Evolutionary conservation across 2,113 vertebrate species (phyloP), one percentile per base, ranked within the genome.

Genomic region (Pardalotus punctatus): DNA sequence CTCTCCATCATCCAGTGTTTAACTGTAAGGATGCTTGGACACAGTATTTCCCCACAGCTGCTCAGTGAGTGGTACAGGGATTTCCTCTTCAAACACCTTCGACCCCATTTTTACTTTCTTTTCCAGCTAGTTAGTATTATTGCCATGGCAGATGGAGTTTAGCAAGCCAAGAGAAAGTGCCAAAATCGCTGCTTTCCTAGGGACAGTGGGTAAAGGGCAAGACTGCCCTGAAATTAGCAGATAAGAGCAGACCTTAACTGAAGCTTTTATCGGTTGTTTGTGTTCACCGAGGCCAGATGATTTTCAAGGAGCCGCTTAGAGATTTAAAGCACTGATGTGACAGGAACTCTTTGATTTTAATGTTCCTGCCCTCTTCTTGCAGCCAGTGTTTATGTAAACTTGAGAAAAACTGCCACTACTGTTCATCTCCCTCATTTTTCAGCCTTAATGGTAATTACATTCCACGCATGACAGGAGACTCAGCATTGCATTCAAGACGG

Each of bases 371-470:
- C 60, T 97, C 96, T 97, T 96, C 94, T 95, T 94, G 79, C 72
- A 94, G 97, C 85, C 96, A 91, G 84, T 98, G 97, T 98, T 98
- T 98, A 98, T 90, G 95, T 97, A 98, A 98, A 98, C 98, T 97
- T 97, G 97, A 98, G 97, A 97, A 98, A 98, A 97, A 96, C 97
- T 98, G 98, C 97, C 98, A 98, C 97, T 97, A 92, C 96, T 96
- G 95, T 96, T 98, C 98, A 97, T 97, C 95, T 74, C 93, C 80
- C 97, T 98, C 97, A 88, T 98, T 98, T 98, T 98, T 98, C 98
- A 98, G 47, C 96, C 97, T 96, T 98, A 98, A 98, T 98, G 97
- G 94, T 97, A 97, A 98, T 98, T 97, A 97, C 97, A 98, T 97
- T 98, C 97, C 97, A 96, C 4, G 95, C 97, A 87, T 97, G 94